A percentile compares a stretch with the other conserved stretches of the same genome.
These are phyloP conservation scores for Acropora tenuis DNA, from an alignment of 64 coral and sea anemone genomes.

Conservation along the genomic window DNA sequence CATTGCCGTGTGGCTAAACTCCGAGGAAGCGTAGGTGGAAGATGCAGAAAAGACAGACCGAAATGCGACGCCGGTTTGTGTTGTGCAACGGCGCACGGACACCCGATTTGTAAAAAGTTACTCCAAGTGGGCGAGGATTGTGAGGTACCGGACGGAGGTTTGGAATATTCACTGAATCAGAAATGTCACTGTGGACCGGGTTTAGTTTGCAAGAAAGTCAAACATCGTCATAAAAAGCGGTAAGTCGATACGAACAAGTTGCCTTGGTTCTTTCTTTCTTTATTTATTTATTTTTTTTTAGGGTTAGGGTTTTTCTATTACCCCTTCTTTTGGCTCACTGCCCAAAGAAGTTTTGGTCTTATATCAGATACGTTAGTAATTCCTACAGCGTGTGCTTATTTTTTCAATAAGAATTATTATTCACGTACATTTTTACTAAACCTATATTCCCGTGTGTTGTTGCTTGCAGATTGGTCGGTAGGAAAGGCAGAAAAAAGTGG, in stretches of 20 bases:
- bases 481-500: conserved; percentile 29
- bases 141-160: conserved; percentile 74
- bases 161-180: conserved; percentile 88
- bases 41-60: conserved; percentile 73
- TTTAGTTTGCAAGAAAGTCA: conserved; percentile 78
- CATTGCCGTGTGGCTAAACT: conserved; percentile 71
- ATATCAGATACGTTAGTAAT: not conserved
- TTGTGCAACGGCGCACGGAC: conserved; percentile 90
- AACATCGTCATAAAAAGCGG: conserved; percentile 67
- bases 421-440: not conserved
- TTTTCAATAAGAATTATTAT: not conserved
- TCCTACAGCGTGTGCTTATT: not conserved
- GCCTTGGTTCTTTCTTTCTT: too few relatives aligned
- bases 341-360: not conserved
- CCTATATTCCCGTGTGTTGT: conserved; percentile 10
- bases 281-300: too few relatives aligned
- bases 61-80: conserved; percentile 87
- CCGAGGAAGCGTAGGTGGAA: conserved; percentile 46
- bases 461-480: conserved; percentile 22
- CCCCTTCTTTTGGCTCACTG: not conserved
- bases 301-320: not conserved
- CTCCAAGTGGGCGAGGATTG: conserved; percentile 84
- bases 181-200: conserved; percentile 87
- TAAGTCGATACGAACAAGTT: not conserved
- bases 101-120: conserved; percentile 89